phyloP scores from a whole-genome alignment of 92 coral and sea anemone genomes.

The Virgularia gustaviana region DNA sequence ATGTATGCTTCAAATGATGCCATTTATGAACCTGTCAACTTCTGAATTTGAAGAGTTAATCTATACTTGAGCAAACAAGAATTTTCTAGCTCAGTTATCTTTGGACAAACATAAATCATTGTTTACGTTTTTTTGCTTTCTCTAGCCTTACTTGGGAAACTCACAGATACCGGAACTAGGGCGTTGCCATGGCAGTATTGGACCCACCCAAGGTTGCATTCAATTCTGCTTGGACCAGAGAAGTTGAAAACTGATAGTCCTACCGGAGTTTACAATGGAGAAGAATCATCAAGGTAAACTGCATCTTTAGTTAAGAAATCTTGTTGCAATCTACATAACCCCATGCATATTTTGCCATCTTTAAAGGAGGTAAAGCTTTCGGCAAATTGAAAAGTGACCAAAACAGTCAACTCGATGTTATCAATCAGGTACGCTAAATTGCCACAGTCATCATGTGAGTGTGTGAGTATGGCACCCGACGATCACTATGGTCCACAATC shows the following conservation, averaged over 20 bases:
- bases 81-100: background rate
- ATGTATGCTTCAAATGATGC: too few species aligned
- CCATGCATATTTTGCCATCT: background rate
- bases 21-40: too few species aligned
- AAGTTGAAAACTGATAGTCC: background rate
- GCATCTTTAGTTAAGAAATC: background rate
- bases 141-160: background rate
- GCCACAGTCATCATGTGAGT: background rate
- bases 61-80: background rate
- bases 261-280: too few species aligned
- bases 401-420: slow-evolving; percentile 69
- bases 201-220: background rate
- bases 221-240: background rate
- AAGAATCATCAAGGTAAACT: background rate
- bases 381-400: slow-evolving; percentile 64
- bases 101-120: too few species aligned
- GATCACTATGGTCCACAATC: background rate
- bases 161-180: background rate
- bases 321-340: background rate
- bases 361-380: slow-evolving; percentile 76
- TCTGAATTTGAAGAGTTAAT: too few species aligned
- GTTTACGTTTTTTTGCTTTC: too few species aligned
- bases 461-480: background rate
- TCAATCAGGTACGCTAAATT: slow-evolving; percentile 67
- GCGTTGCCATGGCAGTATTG: slow-evolving; percentile 1